These are phyloP conservation scores for Rattus norvegicus DNA, from an alignment of 2,113 vertebrate genomes.

Conservation along the genomic window DNA sequence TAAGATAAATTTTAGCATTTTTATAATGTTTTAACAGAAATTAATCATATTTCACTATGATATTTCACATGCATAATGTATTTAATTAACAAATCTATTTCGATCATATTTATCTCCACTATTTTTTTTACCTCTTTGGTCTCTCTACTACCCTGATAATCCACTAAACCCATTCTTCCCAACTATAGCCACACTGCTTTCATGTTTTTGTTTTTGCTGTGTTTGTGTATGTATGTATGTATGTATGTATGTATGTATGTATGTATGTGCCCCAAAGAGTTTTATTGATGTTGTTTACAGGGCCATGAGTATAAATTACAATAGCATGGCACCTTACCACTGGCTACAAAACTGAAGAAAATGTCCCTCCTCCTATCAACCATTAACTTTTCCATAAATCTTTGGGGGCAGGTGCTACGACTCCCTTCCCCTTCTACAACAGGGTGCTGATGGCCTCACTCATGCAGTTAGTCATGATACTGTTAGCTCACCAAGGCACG, in stretches of 20 bases:
- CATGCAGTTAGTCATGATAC: not conserved
- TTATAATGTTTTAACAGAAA: not conserved
- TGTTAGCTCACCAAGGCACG: not conserved
- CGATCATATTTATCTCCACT: not conserved
- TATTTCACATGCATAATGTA: not conserved
- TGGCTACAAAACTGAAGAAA: not conserved
- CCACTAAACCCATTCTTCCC: not conserved
- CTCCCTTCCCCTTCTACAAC: not conserved
- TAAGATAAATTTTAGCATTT: not conserved
- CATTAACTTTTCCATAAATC: not conserved
- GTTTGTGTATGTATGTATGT: not conserved
- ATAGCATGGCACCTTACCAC: no score
- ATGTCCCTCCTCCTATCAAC: not conserved
- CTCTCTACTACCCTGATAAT: not conserved
- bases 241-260: not conserved
- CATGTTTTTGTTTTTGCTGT: not conserved
- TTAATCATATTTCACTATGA: not conserved
- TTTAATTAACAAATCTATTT: not conserved
- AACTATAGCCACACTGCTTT: not conserved
- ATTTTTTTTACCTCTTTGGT: not conserved
- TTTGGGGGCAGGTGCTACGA: not conserved
- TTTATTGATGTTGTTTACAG: not conserved
- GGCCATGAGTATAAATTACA: not conserved
- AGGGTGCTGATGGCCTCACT: not conserved
- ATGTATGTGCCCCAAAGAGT: not conserved